Conservation (phyloP, 2,888 invertebrate genomes). For the Hyposoter dolosus region DNA sequence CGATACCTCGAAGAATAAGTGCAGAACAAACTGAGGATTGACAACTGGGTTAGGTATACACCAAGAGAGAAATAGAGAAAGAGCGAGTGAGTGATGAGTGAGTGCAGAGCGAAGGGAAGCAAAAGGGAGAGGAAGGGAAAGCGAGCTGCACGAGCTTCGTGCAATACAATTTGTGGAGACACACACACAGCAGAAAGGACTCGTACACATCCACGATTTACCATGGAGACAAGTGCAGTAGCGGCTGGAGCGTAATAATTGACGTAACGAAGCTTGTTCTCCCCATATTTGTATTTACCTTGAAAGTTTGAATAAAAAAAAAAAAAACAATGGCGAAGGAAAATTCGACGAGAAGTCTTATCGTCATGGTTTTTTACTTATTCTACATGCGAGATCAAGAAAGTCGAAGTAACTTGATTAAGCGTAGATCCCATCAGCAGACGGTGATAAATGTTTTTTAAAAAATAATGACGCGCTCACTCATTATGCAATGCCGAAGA, state of each 20-base stretch:
- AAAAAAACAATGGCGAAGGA: neutral
- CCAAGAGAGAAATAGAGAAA: neutral
- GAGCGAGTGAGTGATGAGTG: neutral
- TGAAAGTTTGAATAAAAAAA: neutral
- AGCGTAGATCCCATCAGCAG: neutral
- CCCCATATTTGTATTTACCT: neutral
- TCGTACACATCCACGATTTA: slow-evolving; percentile 39
- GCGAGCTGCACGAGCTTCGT: slow-evolving; percentile 65
- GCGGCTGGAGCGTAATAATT: slow-evolving; percentile 36
- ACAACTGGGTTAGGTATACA: slow-evolving; percentile 81
- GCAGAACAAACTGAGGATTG: slow-evolving; percentile 80
- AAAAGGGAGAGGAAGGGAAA: slow-evolving; percentile 72
- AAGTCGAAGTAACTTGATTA: neutral
- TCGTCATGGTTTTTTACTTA: neutral
- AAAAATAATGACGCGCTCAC: neutral
- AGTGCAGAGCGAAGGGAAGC: too few relatives aligned
- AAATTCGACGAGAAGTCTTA: neutral
- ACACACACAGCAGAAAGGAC: slow-evolving; percentile 20
- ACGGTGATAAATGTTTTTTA: neutral
- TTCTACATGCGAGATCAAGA: neutral
- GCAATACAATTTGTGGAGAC: slow-evolving; percentile 45
- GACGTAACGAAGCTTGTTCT: slow-evolving; percentile 25
- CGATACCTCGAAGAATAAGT: slow-evolving; percentile 78
- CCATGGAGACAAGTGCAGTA: slow-evolving; percentile 12
- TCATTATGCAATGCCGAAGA: neutral